Conservation (phyloP, 1,140 invertebrate species). For the Pararge aegeria region DNA sequence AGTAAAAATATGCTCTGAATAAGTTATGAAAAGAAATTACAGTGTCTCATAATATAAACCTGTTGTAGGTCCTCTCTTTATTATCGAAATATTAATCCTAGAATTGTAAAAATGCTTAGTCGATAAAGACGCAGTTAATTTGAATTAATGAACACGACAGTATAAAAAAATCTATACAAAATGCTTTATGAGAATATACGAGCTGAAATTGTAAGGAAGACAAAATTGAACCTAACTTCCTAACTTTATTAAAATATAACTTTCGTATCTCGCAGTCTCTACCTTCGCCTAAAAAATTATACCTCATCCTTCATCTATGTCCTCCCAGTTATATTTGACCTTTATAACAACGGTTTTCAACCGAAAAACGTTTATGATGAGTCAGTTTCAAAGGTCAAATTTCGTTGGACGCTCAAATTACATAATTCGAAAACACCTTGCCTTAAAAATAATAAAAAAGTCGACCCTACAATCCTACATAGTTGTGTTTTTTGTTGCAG, state of each 20-base stretch:
- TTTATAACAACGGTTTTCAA: background rate
- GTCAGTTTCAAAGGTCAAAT: constrained; percentile 1
- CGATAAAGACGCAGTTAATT: no score
- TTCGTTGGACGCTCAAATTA: constrained; percentile 10
- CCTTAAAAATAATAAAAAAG: constrained; percentile 23
- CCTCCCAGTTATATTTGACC: constrained; percentile 3
- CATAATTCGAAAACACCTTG: constrained; percentile 31
- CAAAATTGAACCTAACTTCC: no score
- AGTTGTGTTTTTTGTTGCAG: constrained; percentile 57
- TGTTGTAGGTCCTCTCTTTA: no score
- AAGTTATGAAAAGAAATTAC: no score
- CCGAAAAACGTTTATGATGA: background rate
- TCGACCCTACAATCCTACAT: constrained; percentile 21
- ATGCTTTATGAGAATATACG: background rate
- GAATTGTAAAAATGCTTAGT: no score
- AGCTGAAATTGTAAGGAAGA: background rate
- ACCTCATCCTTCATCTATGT: constrained; percentile 8
- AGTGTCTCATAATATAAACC: no score
- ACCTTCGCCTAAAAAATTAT: background rate
- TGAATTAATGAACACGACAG: background rate
- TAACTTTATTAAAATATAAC: constrained; percentile 10
- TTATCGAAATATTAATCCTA: no score
- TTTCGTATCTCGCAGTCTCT: background rate
- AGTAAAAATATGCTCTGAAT: no score
- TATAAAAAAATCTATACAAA: background rate